A percentile compares a stretch with the other conserved stretches of the same genome.
Evolutionary conservation across 1,140 invertebrate genomes (phyloP).

Genomic region (Pinna nobilis): DNA sequence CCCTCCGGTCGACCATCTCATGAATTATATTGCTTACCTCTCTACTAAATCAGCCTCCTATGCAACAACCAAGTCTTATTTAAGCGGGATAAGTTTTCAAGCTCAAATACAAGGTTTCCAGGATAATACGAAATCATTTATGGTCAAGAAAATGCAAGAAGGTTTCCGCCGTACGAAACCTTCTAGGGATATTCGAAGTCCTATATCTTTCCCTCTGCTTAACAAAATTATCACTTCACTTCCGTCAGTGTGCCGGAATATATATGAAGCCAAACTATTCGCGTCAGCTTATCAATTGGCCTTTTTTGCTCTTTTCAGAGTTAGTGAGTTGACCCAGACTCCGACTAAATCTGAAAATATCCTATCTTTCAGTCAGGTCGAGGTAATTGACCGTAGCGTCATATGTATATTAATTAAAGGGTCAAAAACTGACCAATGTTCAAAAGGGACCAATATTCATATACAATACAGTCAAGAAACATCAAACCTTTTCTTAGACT

Average conservation of each 20-base stretch:
- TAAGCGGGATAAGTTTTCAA: slow-evolving; percentile 4
- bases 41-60: background rate
- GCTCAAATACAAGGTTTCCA: background rate
- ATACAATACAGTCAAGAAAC: background rate
- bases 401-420: background rate
- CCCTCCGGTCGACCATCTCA: background rate
- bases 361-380: background rate
- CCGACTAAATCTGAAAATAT: background rate
- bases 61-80: slow-evolving; percentile 7
- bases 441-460: background rate
- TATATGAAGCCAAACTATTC: background rate
- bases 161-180: slow-evolving; percentile 12
- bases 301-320: background rate
- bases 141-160: slow-evolving; percentile 14
- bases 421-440: slow-evolving; percentile 8
- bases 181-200: background rate
- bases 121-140: slow-evolving; percentile 18
- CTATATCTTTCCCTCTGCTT: background rate
- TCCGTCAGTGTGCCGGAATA: background rate
- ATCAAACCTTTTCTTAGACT: background rate
- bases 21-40: slow-evolving; percentile 11
- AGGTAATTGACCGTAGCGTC: background rate
- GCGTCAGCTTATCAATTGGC: too few relatives aligned
- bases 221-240: background rate
- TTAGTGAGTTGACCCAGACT: background rate